phyloP scores from a whole-genome alignment of 2,888 invertebrate species.

The Trissolcus japonicus region DNA sequence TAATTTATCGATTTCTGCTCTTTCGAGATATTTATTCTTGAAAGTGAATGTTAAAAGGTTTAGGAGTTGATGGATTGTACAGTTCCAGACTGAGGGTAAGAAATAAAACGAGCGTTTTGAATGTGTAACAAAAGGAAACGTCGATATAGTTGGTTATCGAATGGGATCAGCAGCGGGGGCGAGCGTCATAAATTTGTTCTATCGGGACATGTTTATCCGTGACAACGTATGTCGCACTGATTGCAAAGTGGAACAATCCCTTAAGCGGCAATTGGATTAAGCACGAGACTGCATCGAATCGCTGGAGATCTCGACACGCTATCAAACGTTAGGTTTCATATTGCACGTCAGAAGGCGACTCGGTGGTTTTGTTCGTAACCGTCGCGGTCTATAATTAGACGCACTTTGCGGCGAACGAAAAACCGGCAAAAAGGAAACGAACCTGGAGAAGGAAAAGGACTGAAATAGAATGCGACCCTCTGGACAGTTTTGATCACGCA shows the following conservation, averaged over 20 bases:
- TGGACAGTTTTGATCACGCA: too few relatives aligned
- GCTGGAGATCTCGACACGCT: slow-evolving; percentile 47
- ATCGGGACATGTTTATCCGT: slow-evolving; percentile 12
- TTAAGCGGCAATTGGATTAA: slow-evolving; percentile 45
- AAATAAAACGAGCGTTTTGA: too few relatives aligned
- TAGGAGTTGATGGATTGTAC: too few relatives aligned
- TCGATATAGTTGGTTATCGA: not conserved
- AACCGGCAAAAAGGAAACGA: slow-evolving; percentile 8
- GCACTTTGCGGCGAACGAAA: slow-evolving; percentile 53
- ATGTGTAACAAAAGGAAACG: not conserved
- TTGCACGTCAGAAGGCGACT: slow-evolving; percentile 61
- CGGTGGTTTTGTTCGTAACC: slow-evolving; percentile 62
- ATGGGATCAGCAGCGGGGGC: slow-evolving; percentile 9
- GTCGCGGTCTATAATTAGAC: slow-evolving; percentile 68
- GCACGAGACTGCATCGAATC: slow-evolving; percentile 13
- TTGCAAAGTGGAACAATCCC: slow-evolving; percentile 40
- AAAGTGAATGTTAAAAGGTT: too few relatives aligned
- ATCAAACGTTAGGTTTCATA: slow-evolving; percentile 56
- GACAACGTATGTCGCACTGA: slow-evolving; percentile 20
- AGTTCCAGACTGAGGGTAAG: too few relatives aligned
- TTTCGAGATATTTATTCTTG: too few relatives aligned
- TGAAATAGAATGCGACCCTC: too few relatives aligned
- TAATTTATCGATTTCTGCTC: too few relatives aligned
- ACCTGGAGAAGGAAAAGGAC: not conserved
- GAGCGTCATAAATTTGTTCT: slow-evolving; percentile 22